Conservation (phyloP, 37 sponge, comb jelly and placozoan species). For the Lycopodina hypogea region DNA sequence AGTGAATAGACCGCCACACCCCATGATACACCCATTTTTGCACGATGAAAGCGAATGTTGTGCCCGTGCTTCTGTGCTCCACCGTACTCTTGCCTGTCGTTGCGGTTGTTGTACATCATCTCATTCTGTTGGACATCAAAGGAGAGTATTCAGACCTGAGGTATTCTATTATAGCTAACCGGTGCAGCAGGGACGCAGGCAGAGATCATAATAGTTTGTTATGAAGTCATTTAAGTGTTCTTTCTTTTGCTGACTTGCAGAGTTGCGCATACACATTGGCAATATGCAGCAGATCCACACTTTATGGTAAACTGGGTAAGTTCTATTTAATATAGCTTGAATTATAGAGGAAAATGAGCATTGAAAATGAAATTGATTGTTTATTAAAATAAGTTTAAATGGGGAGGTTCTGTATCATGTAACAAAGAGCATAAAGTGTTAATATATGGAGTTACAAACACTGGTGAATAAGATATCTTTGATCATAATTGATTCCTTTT, state of each 20-base stretch:
- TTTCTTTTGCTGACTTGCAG: background rate
- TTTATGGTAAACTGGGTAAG: constrained; percentile 40
- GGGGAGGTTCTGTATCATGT: no score
- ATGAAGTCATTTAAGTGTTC: background rate
- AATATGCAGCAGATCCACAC: constrained; percentile 13
- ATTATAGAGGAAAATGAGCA: no score
- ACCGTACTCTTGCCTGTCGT: background rate
- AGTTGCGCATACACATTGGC: constrained; percentile 5
- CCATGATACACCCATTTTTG: no score
- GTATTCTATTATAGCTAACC: no score
- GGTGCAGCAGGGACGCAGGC: no score
- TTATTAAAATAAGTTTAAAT: no score
- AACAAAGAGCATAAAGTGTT: background rate
- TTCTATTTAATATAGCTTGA: no score
- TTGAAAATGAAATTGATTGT: no score
- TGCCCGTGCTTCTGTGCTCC: background rate
- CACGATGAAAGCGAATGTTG: background rate
- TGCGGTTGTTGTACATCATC: background rate
- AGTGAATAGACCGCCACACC: no score
- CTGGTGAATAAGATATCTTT: background rate
- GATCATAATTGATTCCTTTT: no score
- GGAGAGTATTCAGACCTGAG: constrained; percentile 3
- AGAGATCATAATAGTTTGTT: background rate
- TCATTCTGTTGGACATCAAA: background rate
- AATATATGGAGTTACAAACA: background rate